Evolutionary conservation across 2,888 invertebrate species (phyloP), one percentile per base, ranked within the genome.

Genomic region (Mesorhabditis spiculigera): DNA sequence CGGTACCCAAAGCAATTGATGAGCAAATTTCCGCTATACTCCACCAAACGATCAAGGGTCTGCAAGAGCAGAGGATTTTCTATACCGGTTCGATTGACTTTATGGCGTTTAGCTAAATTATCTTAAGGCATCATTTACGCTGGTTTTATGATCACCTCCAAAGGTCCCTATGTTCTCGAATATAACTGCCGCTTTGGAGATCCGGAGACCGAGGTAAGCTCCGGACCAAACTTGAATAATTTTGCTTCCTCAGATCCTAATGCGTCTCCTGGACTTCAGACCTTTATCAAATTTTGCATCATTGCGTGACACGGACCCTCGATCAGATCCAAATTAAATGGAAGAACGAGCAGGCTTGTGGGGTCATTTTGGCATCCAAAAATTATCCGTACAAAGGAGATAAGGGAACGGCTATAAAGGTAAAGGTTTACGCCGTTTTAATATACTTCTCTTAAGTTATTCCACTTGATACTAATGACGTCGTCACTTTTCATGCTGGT

Each of bases 161-260:
- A 91, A n/a, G 86, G 86, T 70, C 93, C 94, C 0, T 92, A 92
- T 88, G 93, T 95, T 0, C 88, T 98, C 72, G 98, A 98, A 88
- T 98, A 93, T 87, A 98, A 98, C 87, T 95, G 95, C 81, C 90
- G 98, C 67, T 96, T 98, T 87, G 98, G 97, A 0, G 97, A 98
- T 89, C 98, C 97, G 0, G 97, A 98, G 88, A 95, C 96, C 0
- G 94, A 98, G 89, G 95, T 95, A 68, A 61, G 42, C 45, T 64
- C n/a, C 10, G 58, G 10, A 10, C 68, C 10, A 68, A 65, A 13
- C 43, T 43, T 62, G 71, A 65, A n/a, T n/a, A 50, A 13, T 10
- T 67, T 62, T 43, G 65, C 4, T 10, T 45, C 68, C n/a, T 0
- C 75, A 88, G 88, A 86, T 87, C 0, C 90, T 97, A 71, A 89